Conservation (phyloP, 2,797 vertebrate species). For the Falco columbarius region DNA sequence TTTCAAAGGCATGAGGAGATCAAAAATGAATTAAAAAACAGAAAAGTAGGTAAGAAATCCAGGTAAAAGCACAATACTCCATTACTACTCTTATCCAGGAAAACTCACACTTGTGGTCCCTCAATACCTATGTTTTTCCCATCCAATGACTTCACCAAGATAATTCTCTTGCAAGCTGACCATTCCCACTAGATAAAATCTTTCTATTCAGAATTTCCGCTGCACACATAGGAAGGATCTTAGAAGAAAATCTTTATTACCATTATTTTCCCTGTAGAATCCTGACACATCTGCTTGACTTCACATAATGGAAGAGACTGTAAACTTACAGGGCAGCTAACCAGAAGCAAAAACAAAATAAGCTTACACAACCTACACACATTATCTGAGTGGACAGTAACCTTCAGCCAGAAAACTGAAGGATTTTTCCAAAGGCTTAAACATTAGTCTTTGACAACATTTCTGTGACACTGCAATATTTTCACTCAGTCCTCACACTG, state of each 20-base stretch:
- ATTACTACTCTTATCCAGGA: not conserved
- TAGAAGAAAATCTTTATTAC: not conserved
- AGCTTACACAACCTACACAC: not conserved
- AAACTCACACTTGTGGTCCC: not conserved
- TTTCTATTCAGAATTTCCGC: not conserved
- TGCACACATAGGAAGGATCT: not conserved
- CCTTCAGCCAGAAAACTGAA: not conserved
- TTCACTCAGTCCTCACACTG: not conserved
- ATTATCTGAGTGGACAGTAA: fast-evolving
- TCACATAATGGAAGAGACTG: not conserved
- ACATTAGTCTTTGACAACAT: not conserved
- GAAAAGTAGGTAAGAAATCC: not conserved
- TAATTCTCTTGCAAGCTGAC: not conserved
- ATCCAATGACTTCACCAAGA: not conserved
- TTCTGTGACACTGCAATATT: not conserved
- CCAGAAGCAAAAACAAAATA: not conserved
- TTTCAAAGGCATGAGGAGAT: not conserved
- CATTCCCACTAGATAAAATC: not conserved
- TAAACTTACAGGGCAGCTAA: not conserved
- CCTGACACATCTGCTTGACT: not conserved
- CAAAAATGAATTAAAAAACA: not conserved
- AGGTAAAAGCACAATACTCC: not conserved
- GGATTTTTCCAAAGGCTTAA: not conserved
- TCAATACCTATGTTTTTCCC: not conserved
- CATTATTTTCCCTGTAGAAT: not conserved